Evolutionary conservation across 1,140 invertebrate species (phyloP).

Genomic region (Lucilia sericata): DNA sequence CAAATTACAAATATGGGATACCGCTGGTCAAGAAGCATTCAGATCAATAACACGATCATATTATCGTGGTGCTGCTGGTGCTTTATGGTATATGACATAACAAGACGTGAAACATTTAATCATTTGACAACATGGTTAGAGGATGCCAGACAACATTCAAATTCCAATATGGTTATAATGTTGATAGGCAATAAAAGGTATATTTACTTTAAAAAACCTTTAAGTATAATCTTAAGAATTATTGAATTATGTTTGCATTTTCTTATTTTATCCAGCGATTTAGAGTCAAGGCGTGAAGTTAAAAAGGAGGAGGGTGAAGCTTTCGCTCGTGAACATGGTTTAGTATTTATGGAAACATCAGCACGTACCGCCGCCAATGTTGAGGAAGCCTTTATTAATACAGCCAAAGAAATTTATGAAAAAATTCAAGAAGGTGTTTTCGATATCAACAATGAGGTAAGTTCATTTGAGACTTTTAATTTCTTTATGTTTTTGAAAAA

Average conservation of each 20-base stretch:
- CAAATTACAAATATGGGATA: conserved; percentile 97
- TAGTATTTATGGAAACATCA: conserved; percentile 99
- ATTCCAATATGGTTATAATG: conserved; percentile 99
- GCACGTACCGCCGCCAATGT: conserved; percentile 99
- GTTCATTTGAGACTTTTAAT: neutral
- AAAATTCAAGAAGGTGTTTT: conserved; percentile 99
- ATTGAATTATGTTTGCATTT: neutral
- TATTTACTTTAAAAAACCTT: neutral
- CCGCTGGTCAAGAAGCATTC: conserved; percentile 98
- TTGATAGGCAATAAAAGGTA: conserved; percentile 96
- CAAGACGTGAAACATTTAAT: conserved; percentile 98
- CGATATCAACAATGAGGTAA: conserved; percentile 99
- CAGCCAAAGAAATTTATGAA: conserved; percentile 99
- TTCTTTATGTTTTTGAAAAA: too few species aligned
- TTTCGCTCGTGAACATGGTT: conserved; percentile 97
- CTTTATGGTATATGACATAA: conserved; percentile 98
- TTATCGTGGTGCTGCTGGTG: conserved; percentile 98
- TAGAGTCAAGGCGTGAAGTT: conserved; percentile 97
- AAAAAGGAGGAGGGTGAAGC: conserved; percentile 99
- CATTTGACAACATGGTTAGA: conserved; percentile 99
- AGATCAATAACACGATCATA: conserved; percentile 99
- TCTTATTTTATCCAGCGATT: conserved; percentile 77
- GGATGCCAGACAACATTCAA: conserved; percentile 99
- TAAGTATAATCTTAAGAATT: too few species aligned
- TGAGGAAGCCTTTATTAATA: conserved; percentile 99